A percentile compares a stretch with the other conserved stretches of the same genome.
phyloP scores from a whole-genome alignment of 2,888 invertebrate species.

The Himalopsyche anomala region DNA sequence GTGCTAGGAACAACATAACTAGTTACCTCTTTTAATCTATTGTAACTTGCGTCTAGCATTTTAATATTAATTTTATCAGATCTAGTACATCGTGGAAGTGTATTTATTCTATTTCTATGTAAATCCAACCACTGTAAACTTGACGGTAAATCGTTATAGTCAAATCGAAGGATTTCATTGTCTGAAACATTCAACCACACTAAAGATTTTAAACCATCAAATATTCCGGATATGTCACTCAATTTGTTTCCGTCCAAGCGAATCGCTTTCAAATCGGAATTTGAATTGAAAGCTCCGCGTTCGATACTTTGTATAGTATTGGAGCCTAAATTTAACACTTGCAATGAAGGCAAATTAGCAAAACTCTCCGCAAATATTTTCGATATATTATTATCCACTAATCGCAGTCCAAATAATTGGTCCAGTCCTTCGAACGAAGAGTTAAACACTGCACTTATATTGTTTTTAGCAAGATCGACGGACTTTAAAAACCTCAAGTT shows the following conservation, averaged over 20 bases:
- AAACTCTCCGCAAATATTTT: slow-evolving; percentile 86
- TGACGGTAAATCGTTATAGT: slow-evolving; percentile 85
- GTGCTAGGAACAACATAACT: slow-evolving; percentile 84
- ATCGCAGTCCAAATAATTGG: slow-evolving; percentile 84
- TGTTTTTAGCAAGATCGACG: slow-evolving; percentile 89
- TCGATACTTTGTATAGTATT: slow-evolving; percentile 86
- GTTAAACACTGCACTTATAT: slow-evolving; percentile 83
- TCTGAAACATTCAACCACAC: slow-evolving; percentile 89
- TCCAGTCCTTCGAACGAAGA: slow-evolving; percentile 85
- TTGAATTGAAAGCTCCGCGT: slow-evolving; percentile 84
- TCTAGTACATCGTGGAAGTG: slow-evolving; percentile 79
- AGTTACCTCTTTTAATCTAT: slow-evolving; percentile 82
- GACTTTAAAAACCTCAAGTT: slow-evolving; percentile 83
- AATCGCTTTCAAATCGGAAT: slow-evolving; percentile 83
- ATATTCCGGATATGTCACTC: slow-evolving; percentile 85
- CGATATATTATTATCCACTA: slow-evolving; percentile 88
- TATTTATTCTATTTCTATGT: slow-evolving; percentile 84
- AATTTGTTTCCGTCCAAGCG: slow-evolving; percentile 85
- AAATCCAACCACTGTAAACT: slow-evolving; percentile 88
- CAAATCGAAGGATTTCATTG: slow-evolving; percentile 85
- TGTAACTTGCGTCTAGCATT: slow-evolving; percentile 85
- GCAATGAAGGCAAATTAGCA: slow-evolving; percentile 83
- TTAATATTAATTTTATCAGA: slow-evolving; percentile 79
- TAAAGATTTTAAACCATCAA: slow-evolving; percentile 82
- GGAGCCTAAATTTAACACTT: slow-evolving; percentile 87